Conservation (phyloP, 2,797 vertebrate species). For the Eutrigla gurnardus region DNA sequence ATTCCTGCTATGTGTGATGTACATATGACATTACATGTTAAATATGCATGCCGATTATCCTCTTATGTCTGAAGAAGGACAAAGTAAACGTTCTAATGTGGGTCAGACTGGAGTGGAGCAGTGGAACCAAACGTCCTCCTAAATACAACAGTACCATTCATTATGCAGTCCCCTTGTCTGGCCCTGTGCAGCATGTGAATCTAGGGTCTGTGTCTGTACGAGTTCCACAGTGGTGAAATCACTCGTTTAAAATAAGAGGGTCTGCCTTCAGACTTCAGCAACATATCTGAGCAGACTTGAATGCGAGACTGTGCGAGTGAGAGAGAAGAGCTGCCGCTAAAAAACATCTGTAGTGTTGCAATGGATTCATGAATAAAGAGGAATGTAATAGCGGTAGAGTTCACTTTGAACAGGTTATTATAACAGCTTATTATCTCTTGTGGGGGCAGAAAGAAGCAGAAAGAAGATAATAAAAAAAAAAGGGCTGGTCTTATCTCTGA, state of each 20-base stretch:
- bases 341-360: slow-evolving; percentile 20
- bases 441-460: slow-evolving; percentile 51
- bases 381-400: slow-evolving; percentile 28
- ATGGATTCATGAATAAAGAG: slow-evolving; percentile 30
- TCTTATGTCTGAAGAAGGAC: slow-evolving; percentile 51
- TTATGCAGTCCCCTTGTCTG: slow-evolving; percentile 69
- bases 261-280: slow-evolving; percentile 55
- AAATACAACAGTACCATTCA: slow-evolving; percentile 75
- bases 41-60: slow-evolving; percentile 56
- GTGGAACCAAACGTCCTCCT: slow-evolving; percentile 67
- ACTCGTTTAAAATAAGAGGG: slow-evolving; percentile 72
- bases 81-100: slow-evolving; percentile 70
- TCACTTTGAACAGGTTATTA: slow-evolving; percentile 12
- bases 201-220: slow-evolving; percentile 66
- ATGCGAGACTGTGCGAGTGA: slow-evolving; percentile 36
- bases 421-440: slow-evolving; percentile 31
- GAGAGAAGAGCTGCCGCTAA: slow-evolving; percentile 1
- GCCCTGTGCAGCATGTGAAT: slow-evolving; percentile 66
- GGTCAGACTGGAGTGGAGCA: slow-evolving; percentile 64
- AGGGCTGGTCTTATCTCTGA: slow-evolving; percentile 60
- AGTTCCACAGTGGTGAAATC: slow-evolving; percentile 83
- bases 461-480: slow-evolving; percentile 44
- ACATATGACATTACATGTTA: slow-evolving; percentile 42
- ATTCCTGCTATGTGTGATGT: slow-evolving; percentile 15
- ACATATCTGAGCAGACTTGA: slow-evolving; percentile 39